phyloP scores from a whole-genome alignment of 2,888 invertebrate species.

The Erannis defoliaria region DNA sequence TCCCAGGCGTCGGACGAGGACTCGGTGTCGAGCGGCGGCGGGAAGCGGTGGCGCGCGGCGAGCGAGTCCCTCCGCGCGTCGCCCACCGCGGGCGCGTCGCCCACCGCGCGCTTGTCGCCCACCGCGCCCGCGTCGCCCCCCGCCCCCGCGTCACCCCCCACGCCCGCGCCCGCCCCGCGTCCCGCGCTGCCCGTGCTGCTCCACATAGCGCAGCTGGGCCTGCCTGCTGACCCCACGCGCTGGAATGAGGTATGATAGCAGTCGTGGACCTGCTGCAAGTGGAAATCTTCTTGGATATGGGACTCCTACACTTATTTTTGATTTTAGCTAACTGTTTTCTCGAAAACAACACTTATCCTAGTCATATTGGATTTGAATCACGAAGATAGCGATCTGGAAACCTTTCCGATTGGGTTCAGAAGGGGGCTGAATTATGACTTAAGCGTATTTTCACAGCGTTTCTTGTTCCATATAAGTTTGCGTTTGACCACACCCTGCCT shows the following conservation, averaged over 20 bases:
- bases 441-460: no score
- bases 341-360: no score
- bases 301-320: no score
- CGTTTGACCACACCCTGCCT: no score
- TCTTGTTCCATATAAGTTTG: no score
- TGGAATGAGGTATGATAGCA: conserved; percentile 68
- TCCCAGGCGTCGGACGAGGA: conserved; percentile 76
- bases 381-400: no score
- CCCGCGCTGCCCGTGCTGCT: conserved; percentile 49
- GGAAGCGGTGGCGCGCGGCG: conserved; percentile 80
- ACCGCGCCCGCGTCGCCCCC: conserved; percentile 36
- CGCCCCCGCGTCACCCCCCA: conserved; percentile 22
- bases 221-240: conserved; percentile 64
- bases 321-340: no score
- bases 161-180: conserved; percentile 35
- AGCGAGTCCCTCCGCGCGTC: conserved; percentile 74
- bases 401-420: no score
- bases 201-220: conserved; percentile 54
- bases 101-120: conserved; percentile 36
- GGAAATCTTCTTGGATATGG: no score
- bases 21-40: conserved; percentile 68
- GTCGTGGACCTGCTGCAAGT: no score
- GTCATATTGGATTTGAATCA: no score
- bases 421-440: no score
- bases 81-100: conserved; percentile 53